Evolutionary conservation across 2,888 invertebrate genomes (phyloP).

Genomic region (Drosophila birchii): DNA sequence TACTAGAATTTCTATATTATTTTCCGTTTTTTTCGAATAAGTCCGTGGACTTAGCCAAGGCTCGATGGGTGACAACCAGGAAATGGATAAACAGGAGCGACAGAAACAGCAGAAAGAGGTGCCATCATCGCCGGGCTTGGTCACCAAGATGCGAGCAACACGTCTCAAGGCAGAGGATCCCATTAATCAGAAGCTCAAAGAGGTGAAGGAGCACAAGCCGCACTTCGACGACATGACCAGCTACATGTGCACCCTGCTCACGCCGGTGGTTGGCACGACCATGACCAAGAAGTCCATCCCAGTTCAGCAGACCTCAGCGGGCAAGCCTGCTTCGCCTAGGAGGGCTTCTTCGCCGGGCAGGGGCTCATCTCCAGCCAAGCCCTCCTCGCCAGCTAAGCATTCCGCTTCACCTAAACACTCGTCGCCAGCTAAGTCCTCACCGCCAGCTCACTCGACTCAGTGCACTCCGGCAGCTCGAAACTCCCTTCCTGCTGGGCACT

Average conservation of each 20-base stretch:
- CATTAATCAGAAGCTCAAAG: background rate
- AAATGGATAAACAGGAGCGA: too few species aligned
- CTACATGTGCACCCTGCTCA: background rate
- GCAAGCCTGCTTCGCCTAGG: background rate
- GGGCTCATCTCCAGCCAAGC: background rate
- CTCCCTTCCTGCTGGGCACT: background rate
- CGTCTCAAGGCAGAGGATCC: background rate
- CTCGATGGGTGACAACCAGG: background rate
- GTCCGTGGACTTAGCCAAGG: background rate
- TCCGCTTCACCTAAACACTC: too few species aligned
- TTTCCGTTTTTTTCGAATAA: background rate
- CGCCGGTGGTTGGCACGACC: background rate
- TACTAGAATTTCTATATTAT: background rate
- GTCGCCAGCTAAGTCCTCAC: background rate
- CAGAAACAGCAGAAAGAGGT: background rate
- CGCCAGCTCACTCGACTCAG: too few species aligned
- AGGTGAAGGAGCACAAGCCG: background rate
- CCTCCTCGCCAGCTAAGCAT: background rate
- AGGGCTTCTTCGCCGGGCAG: background rate
- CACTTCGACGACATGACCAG: constrained; percentile 1
- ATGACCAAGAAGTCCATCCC: background rate
- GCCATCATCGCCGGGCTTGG: background rate
- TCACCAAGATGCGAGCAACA: background rate
- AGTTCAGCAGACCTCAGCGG: background rate
- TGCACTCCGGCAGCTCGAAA: too few species aligned